Evolutionary conservation across 2,113 vertebrate genomes (phyloP), one percentile per base, ranked within the genome.

Genomic region (Brachypodius melanocephalos): DNA sequence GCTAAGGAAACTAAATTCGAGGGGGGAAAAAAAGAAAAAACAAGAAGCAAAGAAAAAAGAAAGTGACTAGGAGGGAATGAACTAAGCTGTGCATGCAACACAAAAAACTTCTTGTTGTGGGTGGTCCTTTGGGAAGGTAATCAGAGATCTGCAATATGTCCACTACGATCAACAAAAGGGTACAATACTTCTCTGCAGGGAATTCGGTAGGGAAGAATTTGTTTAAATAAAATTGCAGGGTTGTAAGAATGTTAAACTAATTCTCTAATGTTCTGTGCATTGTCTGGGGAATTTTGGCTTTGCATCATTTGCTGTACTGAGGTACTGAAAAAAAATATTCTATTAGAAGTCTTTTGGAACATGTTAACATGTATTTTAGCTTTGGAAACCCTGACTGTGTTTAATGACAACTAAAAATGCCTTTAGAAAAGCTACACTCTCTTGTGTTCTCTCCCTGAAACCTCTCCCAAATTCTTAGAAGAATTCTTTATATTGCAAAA

Each of bases 21-120:
- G 22, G 21, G 2, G 2, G 0, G 3, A 3, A 16, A 32, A 57
- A 22, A 7, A 1, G 10, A 9, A 3, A 14, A 32, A 40, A 12
- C 74, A 91, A 62, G 95, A 98, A 98, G 92, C 97, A 32, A 74
- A 61, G 17, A 97, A 98, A 98, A 98, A 98, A 98, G 92, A 98
- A 97, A 97, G 98, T 97, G 92, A 89, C 88, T 67, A 74, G n/a
- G 36, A 89, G 49, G 22, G 80, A 96, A 76, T 48, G 97, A 98
- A 97, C 97, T 98, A 69, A 97, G 95, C 97, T 96, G 95, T 96
- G 98, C 98, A 97, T 98, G 98, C 96, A 92, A 97, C 97, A 99
- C 98, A 99, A 98, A 98, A 95, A 98, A 98, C 97, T 97, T 98
- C 98, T 98, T 99, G 98, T 98, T 98, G 98, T 99, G 98, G 98